phyloP scores from a whole-genome alignment of 2,113 vertebrate genomes.

The Potamarius usumacintae region DNA sequence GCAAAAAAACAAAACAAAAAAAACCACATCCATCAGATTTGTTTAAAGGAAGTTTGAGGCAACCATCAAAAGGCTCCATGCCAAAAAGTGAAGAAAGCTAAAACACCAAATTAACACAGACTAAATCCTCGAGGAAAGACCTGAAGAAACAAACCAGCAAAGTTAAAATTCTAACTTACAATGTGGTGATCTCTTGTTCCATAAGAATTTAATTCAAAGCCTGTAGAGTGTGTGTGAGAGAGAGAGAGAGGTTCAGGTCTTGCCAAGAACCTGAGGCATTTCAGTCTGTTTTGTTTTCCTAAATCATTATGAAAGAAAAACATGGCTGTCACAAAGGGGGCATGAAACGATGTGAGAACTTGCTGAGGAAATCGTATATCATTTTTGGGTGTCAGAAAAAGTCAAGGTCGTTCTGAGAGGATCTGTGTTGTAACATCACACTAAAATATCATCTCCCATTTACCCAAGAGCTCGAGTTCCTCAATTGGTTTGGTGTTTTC shows the following conservation, averaged over 20 bases:
- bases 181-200: not conserved
- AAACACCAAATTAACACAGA: slow-evolving; percentile 32
- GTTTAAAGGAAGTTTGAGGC: slow-evolving; percentile 21
- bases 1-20: not conserved
- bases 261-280: slow-evolving; percentile 28
- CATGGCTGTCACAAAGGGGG: not conserved
- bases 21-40: not conserved
- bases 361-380: not conserved
- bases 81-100: slow-evolving; percentile 33
- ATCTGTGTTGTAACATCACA: not conserved
- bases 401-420: not conserved
- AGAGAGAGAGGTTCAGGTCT: not conserved
- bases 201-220: not conserved
- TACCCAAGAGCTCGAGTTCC: slow-evolving; percentile 18
- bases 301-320: slow-evolving; percentile 27
- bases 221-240: not conserved
- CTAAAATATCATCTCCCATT: slow-evolving; percentile 19
- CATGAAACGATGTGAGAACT: not conserved
- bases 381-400: not conserved
- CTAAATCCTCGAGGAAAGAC: not conserved
- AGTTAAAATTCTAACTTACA: slow-evolving; percentile 1
- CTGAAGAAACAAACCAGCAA: slow-evolving; percentile 24
- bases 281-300: slow-evolving; percentile 3
- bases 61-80: slow-evolving; percentile 23
- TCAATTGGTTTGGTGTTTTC: slow-evolving; percentile 9